Conservation (phyloP, 2,888 invertebrate species). For the Microplitis manilae region DNA sequence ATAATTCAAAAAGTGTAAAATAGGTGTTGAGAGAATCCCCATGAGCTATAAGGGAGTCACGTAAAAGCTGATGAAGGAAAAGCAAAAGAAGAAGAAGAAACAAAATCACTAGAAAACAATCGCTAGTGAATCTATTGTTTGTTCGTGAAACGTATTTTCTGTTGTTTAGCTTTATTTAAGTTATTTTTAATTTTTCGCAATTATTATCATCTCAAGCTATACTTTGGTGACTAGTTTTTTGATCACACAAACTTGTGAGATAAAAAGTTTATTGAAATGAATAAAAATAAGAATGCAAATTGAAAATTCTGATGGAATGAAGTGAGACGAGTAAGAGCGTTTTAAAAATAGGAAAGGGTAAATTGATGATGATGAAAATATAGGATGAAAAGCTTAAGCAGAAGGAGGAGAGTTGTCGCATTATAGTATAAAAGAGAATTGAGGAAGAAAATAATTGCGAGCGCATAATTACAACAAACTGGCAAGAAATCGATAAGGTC, state of each 20-base stretch:
- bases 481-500: background rate
- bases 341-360: background rate
- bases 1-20: background rate
- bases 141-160: background rate
- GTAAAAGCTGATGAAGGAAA: background rate
- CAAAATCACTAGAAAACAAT: slow-evolving; percentile 8
- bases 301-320: background rate
- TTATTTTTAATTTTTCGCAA: slow-evolving; percentile 29
- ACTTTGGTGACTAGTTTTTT: background rate
- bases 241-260: background rate
- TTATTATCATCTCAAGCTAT: slow-evolving; percentile 22
- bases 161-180: background rate
- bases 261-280: background rate
- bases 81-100: background rate
- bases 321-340: background rate
- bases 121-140: slow-evolving; percentile 12
- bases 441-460: slow-evolving; percentile 9
- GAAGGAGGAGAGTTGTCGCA: background rate
- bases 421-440: background rate
- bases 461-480: slow-evolving; percentile 7
- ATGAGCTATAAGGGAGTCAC: background rate
- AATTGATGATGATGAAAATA: slow-evolving; percentile 2
- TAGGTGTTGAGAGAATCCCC: background rate
- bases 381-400: background rate
- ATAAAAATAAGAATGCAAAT: background rate